Conservation (phyloP, 1,140 invertebrate species). For the Pseudoatta argentina region DNA sequence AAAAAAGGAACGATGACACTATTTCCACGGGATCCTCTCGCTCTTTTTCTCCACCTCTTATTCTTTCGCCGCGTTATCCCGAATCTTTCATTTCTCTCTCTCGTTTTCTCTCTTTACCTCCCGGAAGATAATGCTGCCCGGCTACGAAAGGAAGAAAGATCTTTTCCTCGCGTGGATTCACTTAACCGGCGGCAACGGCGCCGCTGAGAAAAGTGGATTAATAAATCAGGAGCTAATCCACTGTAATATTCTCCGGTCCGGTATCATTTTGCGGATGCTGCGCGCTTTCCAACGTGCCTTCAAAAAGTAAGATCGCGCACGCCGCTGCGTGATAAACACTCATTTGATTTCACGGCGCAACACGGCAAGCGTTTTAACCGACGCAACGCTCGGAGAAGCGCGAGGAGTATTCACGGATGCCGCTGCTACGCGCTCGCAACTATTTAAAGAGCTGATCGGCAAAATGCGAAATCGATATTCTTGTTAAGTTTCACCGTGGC, state of each 20-base stretch:
- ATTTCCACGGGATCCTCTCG: neutral
- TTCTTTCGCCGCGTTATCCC: slow-evolving; percentile 15
- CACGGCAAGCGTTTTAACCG: slow-evolving; percentile 48
- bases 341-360: slow-evolving; percentile 53
- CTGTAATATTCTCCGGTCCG: slow-evolving; percentile 41
- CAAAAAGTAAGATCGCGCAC: slow-evolving; percentile 31
- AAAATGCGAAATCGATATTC: slow-evolving; percentile 60
- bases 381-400: slow-evolving; percentile 2
- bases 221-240: slow-evolving; percentile 64
- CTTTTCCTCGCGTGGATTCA: slow-evolving; percentile 47
- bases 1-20: slow-evolving; percentile 53
- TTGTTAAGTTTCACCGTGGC: slow-evolving; percentile 51
- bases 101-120: neutral
- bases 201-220: slow-evolving; percentile 59
- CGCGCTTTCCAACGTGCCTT: slow-evolving; percentile 34
- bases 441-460: slow-evolving; percentile 59
- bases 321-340: slow-evolving; percentile 48
- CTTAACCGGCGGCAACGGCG: slow-evolving; percentile 27
- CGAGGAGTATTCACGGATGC: slow-evolving; percentile 5
- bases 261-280: slow-evolving; percentile 34
- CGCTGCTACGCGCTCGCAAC: slow-evolving; percentile 2
- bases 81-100: neutral
- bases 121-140: slow-evolving; percentile 44
- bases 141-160: slow-evolving; percentile 42
- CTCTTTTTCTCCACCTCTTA: neutral